Percentiles rank a stretch among this genome's conserved stretches.
Evolutionary conservation across 1,140 invertebrate species (phyloP).

Genomic region (Caenorhabditis inopinata): DNA sequence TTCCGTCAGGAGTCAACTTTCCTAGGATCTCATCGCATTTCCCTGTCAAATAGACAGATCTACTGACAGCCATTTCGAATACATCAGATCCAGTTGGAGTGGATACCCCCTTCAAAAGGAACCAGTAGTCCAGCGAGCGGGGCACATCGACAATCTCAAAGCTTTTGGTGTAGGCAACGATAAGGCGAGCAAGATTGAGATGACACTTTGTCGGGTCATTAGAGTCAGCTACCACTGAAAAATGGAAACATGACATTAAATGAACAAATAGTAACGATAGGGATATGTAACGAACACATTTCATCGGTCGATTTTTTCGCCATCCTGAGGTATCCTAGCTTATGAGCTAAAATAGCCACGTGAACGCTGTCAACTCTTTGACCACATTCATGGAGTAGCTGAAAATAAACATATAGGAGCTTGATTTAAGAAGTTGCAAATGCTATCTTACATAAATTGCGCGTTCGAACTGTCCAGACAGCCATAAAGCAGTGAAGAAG

Average conservation of each 20-base stretch:
- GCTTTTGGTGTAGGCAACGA: constrained; percentile 61
- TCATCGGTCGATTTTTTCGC: constrained; percentile 45
- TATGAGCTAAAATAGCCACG: constrained; percentile 55
- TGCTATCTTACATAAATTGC: constrained; percentile 51
- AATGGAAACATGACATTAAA: constrained; percentile 16
- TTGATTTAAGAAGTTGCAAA: no score
- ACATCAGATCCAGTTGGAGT: constrained; percentile 47
- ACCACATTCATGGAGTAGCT: constrained; percentile 29
- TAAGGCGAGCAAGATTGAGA: constrained; percentile 61
- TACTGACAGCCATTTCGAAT: constrained; percentile 62
- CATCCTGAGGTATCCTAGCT: constrained; percentile 48
- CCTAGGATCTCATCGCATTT: constrained; percentile 54
- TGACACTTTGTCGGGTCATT: constrained; percentile 50
- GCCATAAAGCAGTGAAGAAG: constrained; percentile 60
- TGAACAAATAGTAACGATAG: no score
- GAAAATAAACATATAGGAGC: not conserved
- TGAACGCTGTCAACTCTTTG: constrained; percentile 52
- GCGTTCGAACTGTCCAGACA: constrained; percentile 62
- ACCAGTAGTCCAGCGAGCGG: constrained; percentile 59
- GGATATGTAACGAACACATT: constrained; percentile 3
- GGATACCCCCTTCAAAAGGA: constrained; percentile 51
- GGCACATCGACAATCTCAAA: constrained; percentile 59
- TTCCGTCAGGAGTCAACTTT: constrained; percentile 45
- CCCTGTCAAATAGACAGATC: constrained; percentile 55
- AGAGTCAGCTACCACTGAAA: constrained; percentile 57